Base-by-base conservation (phyloP, 2,888 invertebrate species). In the Ctenicera cuprea region DNA sequence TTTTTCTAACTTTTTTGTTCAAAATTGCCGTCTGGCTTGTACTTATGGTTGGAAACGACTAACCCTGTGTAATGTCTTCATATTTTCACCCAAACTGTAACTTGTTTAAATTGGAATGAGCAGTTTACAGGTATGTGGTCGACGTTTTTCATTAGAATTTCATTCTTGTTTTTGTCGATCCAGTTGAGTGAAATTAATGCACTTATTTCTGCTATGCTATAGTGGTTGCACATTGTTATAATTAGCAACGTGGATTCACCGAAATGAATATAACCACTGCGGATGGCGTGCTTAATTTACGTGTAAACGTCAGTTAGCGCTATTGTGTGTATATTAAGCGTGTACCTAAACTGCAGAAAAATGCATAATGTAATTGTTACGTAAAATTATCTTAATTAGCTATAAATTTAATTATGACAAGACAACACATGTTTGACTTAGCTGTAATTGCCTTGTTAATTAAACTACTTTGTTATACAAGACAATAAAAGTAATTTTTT, bases 211-310 rank as follows among this genome's bases (percentile, higher is more conserved):
- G 9, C 11, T 12, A 38, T 38, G 4, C 8, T 7, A 48, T 16
- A 48, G 16, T 48, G 20, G 18, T 4, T 18, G 48, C 20, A 48
- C 20, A 18, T 18, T 48, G 48, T 48, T 18, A 48, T 26, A 48
- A 48, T 48, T 48, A 48, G 26, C 3, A 3, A 48, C 16, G 43
- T 43, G 43, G 16, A 43, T 43, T 14, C 43, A 43, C 16, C 3
- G 16, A 43, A 43, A 43, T 48, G 48, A 48, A 48, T 7, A 43
- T 12, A 12, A 12, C 12, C 7, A 11, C 12, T 38, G 7, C 38
- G 12, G 38, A 48, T 48, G 48, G 48, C 48, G 48, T 48, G 48
- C 9, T 48, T 48, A 48, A 48, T 48, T 48, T 48, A 2, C 48
- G 48, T 48, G 16, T 48, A 48, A 48, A 48, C 48, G 48, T 18